Base-by-base conservation (phyloP, 2,888 invertebrate species). In the Thecocarcelia acutangulata region DNA sequence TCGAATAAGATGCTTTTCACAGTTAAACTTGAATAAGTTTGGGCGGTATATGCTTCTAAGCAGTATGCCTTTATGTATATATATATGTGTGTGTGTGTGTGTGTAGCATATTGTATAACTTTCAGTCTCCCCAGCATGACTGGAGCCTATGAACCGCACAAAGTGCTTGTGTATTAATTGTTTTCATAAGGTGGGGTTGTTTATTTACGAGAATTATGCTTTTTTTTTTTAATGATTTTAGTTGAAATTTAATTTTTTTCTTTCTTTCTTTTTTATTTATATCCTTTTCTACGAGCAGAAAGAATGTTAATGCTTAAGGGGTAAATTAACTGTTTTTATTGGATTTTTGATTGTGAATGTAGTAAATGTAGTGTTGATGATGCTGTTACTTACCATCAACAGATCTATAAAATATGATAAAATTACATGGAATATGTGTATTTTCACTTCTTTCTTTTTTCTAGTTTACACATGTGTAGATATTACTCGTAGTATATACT, bases 91-190 rank as follows among this genome's bases (percentile, higher is more conserved):
- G 17, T 17, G 13, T 46, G 1, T 9, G 8, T 13, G 13, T 8
- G 0, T 17, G 46, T 46, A 4, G 28, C n/a, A 5, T 3, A 15
- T 15, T 19, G 17, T 50, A n/a, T n/a, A 37, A 6, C n/a, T 28
- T 33, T 28, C 11, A 58, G 33, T 50, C 58, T 64, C 50, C 28
- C 70, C 70, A 75, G 54, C 48, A 61, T 21, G 59, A 50, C 76
- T 66, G 76, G 76, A 80, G 75, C 76, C 80, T 46, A 59, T 59
- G 33, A 33, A 50, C 33, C 66, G 58, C 63, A 19, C 46, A 61
- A 76, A 66, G 54, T 76, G 59, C 66, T 52, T 72, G 52, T 48
- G 46, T 76, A 66, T 70, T 66, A 80, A 75, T 75, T 75, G 64
- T 46, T 58, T 68, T 69, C 44, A 40, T 70, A 46, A 70, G 56